Evolutionary conservation across 2,888 invertebrate species (phyloP), one percentile per base, ranked within the genome.

Genomic region (Eupithecia insigniata): DNA sequence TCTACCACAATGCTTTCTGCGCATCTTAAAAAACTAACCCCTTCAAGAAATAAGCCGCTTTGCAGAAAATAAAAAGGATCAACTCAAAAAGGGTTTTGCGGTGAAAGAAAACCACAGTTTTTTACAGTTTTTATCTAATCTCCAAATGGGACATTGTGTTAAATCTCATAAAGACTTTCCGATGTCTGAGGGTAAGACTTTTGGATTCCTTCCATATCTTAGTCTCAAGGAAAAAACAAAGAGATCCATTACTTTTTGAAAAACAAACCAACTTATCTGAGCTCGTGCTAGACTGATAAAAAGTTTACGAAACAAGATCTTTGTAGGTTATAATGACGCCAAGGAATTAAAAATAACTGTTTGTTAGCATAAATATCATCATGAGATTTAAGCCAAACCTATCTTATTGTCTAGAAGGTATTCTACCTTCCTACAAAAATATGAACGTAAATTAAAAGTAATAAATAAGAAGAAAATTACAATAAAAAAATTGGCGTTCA

Each of bases 1-100:
- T 76, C 51, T 66, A 78, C 75, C 72, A 79, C 80, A 77, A 77
- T 77, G 70, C 67, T 55, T 51, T 78, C 73, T 77, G 75, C 72
- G 80, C 80, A 82, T 81, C 78, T 83, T 80, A 90, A 90, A 91
- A 90, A 87, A 78, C 76, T 86, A 90, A 90, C 87, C 89, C 87
- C 85, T 89, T 86, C 55, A 55, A 62, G 89, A 90, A 89, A 87
- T 92, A 92, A 92, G 92, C 92, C 87, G 89, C 91, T 92, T 92
- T 89, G 89, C 89, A 77, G 88, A 92, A 62, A 88, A 85, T 87
- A 84, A 87, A 85, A 85, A 76, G 74, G 76, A 80, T 76, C 72
- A 72, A 78, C 83, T 82, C 81, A 87, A 87, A 90, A 91, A 86
- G 87, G 89, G 86, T 88, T 90, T 85, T 78, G 85, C 87, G 87